phyloP scores from a whole-genome alignment of 2,797 vertebrate genomes.

The Chelmon rostratus region DNA sequence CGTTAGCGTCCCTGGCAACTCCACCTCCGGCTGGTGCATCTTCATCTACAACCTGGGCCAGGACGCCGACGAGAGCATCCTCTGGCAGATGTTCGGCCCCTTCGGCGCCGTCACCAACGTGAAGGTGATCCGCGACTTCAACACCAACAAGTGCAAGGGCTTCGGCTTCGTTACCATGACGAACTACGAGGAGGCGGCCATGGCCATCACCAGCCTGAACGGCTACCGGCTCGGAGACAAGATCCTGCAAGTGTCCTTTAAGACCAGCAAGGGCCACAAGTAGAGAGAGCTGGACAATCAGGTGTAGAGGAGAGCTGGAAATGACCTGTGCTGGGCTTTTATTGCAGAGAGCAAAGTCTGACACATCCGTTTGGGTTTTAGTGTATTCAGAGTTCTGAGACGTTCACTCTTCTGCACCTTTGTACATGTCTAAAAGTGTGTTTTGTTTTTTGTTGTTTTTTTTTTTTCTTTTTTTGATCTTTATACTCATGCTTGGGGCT shows the following conservation, averaged over 20 bases:
- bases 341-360: constrained; percentile 66
- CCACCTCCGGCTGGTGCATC: constrained; percentile 98
- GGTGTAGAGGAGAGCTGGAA: constrained; percentile 56
- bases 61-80: constrained; percentile 97
- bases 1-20: constrained; percentile 91
- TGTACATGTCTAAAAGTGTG: constrained; percentile 91
- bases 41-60: constrained; percentile 99
- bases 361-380: constrained; percentile 76
- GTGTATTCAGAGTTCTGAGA: constrained; percentile 90
- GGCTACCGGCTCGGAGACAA: constrained; percentile 99
- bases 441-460: constrained; percentile 68
- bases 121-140: constrained; percentile 99
- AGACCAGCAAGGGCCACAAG: constrained; percentile 99
- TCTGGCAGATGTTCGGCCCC: constrained; percentile 99
- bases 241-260: constrained; percentile 99
- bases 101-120: constrained; percentile 99
- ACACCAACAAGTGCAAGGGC: constrained; percentile 99
- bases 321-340: constrained; percentile 56
- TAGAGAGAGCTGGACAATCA: constrained; percentile 83
- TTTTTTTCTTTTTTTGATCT: constrained; percentile 71
- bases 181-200: constrained; percentile 99
- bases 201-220: constrained; percentile 99
- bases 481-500: constrained; percentile 84
- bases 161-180: constrained; percentile 99
- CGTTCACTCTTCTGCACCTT: constrained; percentile 89